Conservation (phyloP, 2,888 invertebrate species). For the Pachliopta kotzebuea region DNA sequence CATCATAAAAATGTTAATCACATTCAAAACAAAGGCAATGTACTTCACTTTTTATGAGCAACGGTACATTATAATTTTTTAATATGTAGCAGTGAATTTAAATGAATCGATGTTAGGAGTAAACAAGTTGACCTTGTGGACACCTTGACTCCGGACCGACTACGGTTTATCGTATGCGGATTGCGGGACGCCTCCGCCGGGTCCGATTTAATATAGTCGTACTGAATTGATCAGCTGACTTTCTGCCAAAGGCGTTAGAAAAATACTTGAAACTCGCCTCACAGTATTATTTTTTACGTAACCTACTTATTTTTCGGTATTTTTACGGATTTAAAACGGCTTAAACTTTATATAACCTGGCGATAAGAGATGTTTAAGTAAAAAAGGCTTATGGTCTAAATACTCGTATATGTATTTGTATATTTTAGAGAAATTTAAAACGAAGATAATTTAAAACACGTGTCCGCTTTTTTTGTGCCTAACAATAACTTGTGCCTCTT, state of each 20-base stretch:
- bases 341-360: not conserved
- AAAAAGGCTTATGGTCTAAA: too few species aligned
- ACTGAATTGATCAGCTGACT: conserved; percentile 47
- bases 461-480: too few species aligned
- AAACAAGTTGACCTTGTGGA: conserved; percentile 64
- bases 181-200: conserved; percentile 36
- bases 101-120: conserved; percentile 50
- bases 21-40: conserved; percentile 25
- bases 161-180: conserved; percentile 40
- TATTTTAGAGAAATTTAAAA: too few species aligned
- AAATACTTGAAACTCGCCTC: conserved; percentile 25
- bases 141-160: conserved; percentile 47
- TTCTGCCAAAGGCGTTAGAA: conserved; percentile 29
- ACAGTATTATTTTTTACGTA: conserved; percentile 22
- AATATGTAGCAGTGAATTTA: conserved; percentile 47
- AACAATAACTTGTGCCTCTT: too few species aligned
- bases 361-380: not conserved
- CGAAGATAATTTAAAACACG: too few species aligned
- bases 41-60: conserved; percentile 38
- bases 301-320: not conserved
- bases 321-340: not conserved
- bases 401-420: too few species aligned
- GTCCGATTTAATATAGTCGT: conserved; percentile 44
- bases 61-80: conserved; percentile 59
- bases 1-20: not conserved